Evolutionary conservation across 2,888 invertebrate genomes (phyloP).

Genomic region (Phymatocera aterrima): DNA sequence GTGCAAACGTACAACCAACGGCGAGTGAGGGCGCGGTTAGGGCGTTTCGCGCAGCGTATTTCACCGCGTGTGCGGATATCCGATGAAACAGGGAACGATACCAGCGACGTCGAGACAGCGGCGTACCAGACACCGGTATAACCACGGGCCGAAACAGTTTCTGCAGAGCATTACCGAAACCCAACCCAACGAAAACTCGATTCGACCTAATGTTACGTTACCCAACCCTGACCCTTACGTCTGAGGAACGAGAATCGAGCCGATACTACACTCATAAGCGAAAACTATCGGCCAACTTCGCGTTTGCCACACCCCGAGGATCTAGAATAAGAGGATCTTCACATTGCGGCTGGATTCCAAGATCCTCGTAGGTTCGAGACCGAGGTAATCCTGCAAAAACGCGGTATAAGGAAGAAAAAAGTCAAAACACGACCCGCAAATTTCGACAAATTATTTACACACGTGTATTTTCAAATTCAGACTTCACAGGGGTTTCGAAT

Average conservation of each 20-base stretch:
- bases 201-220: conserved; percentile 32
- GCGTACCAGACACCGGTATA: neutral
- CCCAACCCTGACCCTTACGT: conserved; percentile 23
- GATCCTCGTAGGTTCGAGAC: neutral
- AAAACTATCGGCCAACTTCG: conserved; percentile 12
- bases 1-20: conserved; percentile 16
- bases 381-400: neutral
- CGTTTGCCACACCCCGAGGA: neutral
- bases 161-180: conserved; percentile 8
- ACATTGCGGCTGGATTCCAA: neutral
- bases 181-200: conserved; percentile 24
- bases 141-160: neutral
- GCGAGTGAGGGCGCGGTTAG: conserved; percentile 29
- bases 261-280: conserved; percentile 32
- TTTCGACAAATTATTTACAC: too few relatives aligned
- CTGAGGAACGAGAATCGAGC: conserved; percentile 22
- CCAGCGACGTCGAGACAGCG: neutral
- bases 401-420: neutral
- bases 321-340: conserved; percentile 13
- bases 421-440: neutral
- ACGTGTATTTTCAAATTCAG: too few relatives aligned
- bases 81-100: neutral
- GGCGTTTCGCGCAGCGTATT: neutral
- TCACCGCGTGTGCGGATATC: neutral
- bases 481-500: too few relatives aligned